Evolutionary conservation across 1,140 invertebrate species (phyloP), one percentile per base, ranked within the genome.

Genomic region (Meloidogyne floridensis): DNA sequence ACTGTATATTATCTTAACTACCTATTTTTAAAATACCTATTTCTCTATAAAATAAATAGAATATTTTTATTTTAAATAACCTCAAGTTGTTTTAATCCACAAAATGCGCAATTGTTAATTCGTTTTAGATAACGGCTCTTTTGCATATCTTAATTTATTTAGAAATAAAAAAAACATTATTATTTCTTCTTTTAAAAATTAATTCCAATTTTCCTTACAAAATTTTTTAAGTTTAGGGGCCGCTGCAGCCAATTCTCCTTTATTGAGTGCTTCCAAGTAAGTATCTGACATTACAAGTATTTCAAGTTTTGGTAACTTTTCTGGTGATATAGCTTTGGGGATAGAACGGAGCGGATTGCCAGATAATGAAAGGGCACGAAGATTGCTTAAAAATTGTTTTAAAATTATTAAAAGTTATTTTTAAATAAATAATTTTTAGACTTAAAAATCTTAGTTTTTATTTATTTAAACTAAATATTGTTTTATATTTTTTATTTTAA

Each of bases 321-420:
- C 59, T n/a, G 59, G n/a, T 32, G 59, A 65, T n/a, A 65, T 65
- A n/a, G 59, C 59, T 65, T 65, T 11, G 7, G 80, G 80, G 7
- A 81, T 42, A 15, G 11, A 9, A 54, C 43, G 65, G 15, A 81
- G n/a, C 15, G 59, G 72, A 70, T 81, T 81, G 20, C 80, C 75
- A 2, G 80, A 81, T 8, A 81, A 73, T n/a, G 80, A 81, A 51
- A 81, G 75, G 13, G 51, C 72, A n/a, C 72, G 51, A 18, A 81
- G 43, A 42, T 47, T 70, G 5, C 80, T 81, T 10, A 51, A 71
- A 65, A 70, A 20, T 6, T 13, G 75, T 13, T 43, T 75, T 75
- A 75, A 32, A 32, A 32, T 32, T 32, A 32, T 32, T 32, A 32
- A 32, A 32, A 32, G 32, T 32, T 32, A 32, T 32, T 32, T 32